A percentile compares a stretch with the other conserved stretches of the same genome.
These are phyloP conservation scores for Neelides folsomi DNA, from an alignment of 2,888 invertebrate genomes.

Conservation along the genomic window DNA sequence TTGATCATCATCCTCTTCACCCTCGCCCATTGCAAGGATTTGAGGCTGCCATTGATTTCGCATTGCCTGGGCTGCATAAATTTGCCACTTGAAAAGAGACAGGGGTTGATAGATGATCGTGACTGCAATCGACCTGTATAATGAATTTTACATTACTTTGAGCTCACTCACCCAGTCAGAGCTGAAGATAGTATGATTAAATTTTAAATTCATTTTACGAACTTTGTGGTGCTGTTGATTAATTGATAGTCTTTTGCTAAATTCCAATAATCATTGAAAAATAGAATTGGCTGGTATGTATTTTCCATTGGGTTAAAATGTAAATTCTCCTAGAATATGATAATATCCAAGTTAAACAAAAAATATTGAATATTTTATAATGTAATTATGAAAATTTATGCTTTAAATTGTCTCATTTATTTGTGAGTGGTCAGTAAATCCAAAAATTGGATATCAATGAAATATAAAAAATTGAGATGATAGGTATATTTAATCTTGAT, in stretches of 20 bases:
- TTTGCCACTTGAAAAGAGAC: slow-evolving; percentile 93
- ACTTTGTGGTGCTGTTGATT: slow-evolving; percentile 69
- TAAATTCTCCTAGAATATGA: slow-evolving; percentile 42
- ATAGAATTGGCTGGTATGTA: slow-evolving; percentile 84
- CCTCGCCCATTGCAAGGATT: slow-evolving; percentile 47
- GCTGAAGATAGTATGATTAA: neutral
- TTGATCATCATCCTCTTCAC: slow-evolving; percentile 67
- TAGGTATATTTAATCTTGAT: neutral
- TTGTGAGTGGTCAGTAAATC: no score
- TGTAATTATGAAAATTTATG: no score
- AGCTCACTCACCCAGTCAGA: neutral
- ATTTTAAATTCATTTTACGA: slow-evolving; percentile 35
- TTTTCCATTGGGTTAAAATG: slow-evolving; percentile 73
- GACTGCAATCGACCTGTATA: slow-evolving; percentile 45
- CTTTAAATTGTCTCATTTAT: no score
- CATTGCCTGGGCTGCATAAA: slow-evolving; percentile 94
- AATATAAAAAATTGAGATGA: no score
- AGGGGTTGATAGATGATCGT: slow-evolving; percentile 73
- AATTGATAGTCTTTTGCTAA: slow-evolving; percentile 86
- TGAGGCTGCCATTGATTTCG: slow-evolving; percentile 62
- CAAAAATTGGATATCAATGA: no score
- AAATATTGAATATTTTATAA: no score
- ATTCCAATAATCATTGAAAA: slow-evolving; percentile 98
- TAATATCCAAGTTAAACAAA: no score
- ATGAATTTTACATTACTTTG: no score